Evolutionary conservation across 1,140 invertebrate genomes (phyloP), one percentile per base, ranked within the genome.

Genomic region (Melipona quadrifasciata): DNA sequence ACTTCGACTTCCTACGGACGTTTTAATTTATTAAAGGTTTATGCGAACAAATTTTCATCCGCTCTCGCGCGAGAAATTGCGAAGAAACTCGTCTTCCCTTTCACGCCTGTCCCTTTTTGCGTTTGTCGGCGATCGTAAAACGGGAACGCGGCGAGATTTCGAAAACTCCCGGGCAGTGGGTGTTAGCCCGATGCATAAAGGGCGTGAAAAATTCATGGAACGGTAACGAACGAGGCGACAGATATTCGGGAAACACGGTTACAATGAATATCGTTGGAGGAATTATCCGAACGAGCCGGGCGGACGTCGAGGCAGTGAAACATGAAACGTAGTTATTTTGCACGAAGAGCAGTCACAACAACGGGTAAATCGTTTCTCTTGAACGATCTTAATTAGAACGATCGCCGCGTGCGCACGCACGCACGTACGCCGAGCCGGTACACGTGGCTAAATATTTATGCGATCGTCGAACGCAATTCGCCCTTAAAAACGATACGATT

Each of bases 401-500:
- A 71, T 61, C 55, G 34, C 21, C 14, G 21, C 12, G 0, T 24
- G 64, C 16, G 27, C 65, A 55, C n/a, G 64, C 6, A 24, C n/a
- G 39, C 11, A 47, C 5, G 39, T 6, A 21, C 4, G 70, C 10
- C 4, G 34, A 58, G 57, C 10, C 6, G 39, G 17, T 11, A 31
- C 47, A 24, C 70, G n/a, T 21, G 79, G 39, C 24, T 31, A 19
- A 68, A 72, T 84, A 84, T 84, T 79, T 61, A 84, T 61, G 55
- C 39, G 31, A n/a, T 55, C 67, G 67, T 72, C 51, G 55, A 55
- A 53, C 24, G 74, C 57, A 57, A 70, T 83, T 68, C 55, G 39
- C 57, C 27, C 47, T 84, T 51, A 84, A 84, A 79, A 84, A 71
- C 75, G 75, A 53, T 53, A 71, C 75, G 39, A 27, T 51, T 51